Conservation (phyloP, 2,113 vertebrate species). For the Odontophorus gujanensis region DNA sequence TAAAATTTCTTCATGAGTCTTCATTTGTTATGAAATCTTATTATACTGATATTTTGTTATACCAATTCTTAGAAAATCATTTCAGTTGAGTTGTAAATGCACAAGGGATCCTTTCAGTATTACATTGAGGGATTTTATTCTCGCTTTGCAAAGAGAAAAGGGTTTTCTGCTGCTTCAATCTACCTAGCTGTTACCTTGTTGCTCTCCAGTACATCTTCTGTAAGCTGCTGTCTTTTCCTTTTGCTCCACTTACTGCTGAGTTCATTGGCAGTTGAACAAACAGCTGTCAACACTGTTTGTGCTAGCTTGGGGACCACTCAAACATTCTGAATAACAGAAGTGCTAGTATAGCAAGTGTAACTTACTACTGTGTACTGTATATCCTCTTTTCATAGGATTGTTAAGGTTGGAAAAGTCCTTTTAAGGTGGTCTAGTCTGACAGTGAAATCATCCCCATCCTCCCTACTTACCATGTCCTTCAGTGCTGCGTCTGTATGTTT, state of each 20-base stretch:
- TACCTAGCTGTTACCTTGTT: background rate
- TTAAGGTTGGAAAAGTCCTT: too few relatives aligned
- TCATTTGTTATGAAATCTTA: background rate
- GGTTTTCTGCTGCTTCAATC: background rate
- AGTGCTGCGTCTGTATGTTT: too few relatives aligned
- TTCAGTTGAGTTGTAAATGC: background rate
- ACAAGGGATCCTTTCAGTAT: background rate
- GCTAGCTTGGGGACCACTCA: background rate
- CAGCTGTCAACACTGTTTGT: background rate
- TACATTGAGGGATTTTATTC: background rate
- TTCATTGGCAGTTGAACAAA: background rate
- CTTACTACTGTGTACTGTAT: background rate
- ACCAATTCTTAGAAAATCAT: background rate
- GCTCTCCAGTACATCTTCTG: background rate
- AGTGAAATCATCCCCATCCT: too few relatives aligned
- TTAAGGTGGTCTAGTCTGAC: too few relatives aligned
- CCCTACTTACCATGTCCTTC: too few relatives aligned
- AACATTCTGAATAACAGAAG: background rate
- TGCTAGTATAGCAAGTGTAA: background rate
- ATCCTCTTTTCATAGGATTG: background rate
- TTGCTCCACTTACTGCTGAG: background rate
- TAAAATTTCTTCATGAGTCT: background rate
- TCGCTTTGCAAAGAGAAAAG: background rate
- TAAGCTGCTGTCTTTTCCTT: background rate
- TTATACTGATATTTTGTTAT: background rate